Evolutionary conservation across 64 coral and sea anemone genomes (phyloP), one percentile per base, ranked within the genome.

Genomic region (Montipora cactus): DNA sequence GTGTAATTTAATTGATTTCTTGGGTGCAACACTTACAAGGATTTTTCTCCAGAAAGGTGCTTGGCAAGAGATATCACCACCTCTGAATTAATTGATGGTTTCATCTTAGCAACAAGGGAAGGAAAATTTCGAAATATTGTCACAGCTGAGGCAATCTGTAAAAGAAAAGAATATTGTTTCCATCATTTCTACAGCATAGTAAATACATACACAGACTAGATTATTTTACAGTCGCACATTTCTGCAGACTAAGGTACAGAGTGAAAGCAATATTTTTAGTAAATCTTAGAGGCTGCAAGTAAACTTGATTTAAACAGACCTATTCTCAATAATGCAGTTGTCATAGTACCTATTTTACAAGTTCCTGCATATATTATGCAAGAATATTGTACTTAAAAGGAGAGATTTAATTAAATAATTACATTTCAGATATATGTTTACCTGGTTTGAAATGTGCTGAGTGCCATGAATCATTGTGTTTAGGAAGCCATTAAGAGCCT

Each of bases 401-500:
- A 55, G 52, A 55, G 52, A 55, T 55, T 55, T 55, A 55, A 55
- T 55, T 55, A 55, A 55, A 55, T 64, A 64, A 64, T 64, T 64
- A 64, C 5, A 64, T 64, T 64, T 64, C 59, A 64, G 59, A 64
- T 64, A 64, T 64, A 64, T 12, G 59, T 64, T 90, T 90, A 91
- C 90, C 90, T 91, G 79, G 14, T 50, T 83, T 46, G 90, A 73
- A 91, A 91, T 91, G 15, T 84, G 79, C 59, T 47, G 78, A 53
- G 90, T 91, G 5, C 90, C 90, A 91, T 84, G 90, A 66, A 91
- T 83, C 90, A 91, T 81, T 6, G 79, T 83, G 12, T 28, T 83
- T 37, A 91, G 79, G 11, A 83, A 83, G 45, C 79, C 90, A 91
- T 91, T 91, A 62, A 91, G 90, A 11, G 90, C 90, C 16, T 91